Conservation (phyloP, 2,888 invertebrate species). For the Alitta virens region DNA sequence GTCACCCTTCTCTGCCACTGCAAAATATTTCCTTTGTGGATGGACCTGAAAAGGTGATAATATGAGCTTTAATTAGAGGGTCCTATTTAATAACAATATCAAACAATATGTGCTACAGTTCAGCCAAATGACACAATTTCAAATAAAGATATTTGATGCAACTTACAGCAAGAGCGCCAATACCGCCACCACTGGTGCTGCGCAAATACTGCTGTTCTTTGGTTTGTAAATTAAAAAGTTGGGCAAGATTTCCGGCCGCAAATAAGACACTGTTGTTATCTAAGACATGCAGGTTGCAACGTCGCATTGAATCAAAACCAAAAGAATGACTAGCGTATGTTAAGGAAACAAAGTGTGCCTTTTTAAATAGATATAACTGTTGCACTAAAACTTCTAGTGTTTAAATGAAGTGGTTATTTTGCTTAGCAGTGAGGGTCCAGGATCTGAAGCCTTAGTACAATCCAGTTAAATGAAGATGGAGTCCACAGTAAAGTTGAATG, state of each 20-base stretch:
- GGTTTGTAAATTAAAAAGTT: conserved; percentile 71
- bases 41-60: conserved; percentile 42
- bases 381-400: not conserved
- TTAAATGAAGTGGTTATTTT: no score
- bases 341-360: not conserved
- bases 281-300: conserved; percentile 76
- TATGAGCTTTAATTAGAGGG: not conserved
- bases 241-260: conserved; percentile 77
- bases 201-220: conserved; percentile 70
- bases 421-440: no score
- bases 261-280: conserved; percentile 75
- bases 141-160: no score
- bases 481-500: no score
- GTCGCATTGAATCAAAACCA: conserved; percentile 79
- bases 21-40: conserved; percentile 67
- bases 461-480: no score
- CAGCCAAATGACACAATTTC: no score
- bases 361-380: no score
- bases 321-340: conserved; percentile 70
- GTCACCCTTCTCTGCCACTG: conserved; percentile 78
- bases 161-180: conserved; percentile 76
- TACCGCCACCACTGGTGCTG: conserved; percentile 74
- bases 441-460: no score
- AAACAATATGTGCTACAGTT: no score
- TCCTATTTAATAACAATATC: no score